Base-by-base conservation (phyloP, 2,797 vertebrate genomes). In the Smutsia gigantea region DNA sequence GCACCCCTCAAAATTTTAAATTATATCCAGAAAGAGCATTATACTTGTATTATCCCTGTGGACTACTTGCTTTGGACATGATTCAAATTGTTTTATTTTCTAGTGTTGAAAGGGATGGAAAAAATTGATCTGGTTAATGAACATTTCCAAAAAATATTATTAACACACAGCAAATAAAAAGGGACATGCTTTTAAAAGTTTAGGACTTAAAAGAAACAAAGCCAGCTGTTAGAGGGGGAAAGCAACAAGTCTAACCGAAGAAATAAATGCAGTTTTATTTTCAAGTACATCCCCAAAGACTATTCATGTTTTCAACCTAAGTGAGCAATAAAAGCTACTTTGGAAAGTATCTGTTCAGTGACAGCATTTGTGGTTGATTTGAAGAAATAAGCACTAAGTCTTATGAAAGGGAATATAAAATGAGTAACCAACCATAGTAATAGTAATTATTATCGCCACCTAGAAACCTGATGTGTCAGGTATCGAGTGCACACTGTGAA, bases 71-170 rank as follows among this genome's bases (percentile, higher is more conserved):
- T 92, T 97, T 96, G 96, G 96, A 97, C 83, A 97, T 93, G 79
- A 97, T 79, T 97, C 94, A 97, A 97, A 93, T 97, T 97, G 96
- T 97, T 97, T 97, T 98, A 93, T 96, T 98, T 97, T 85, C 75
- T 92, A 81, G 93, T 94, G 95, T 94, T 96, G 95, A 98, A 97
- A 97, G 86, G 66, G 77, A 86, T 97, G 75, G 97, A 96, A 98
- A 97, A 97, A 95, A 5, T 85, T 96, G 88, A 98, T 94, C 97
- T 84, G 72, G 46, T 97, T 97, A 97, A 97, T 97, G 97, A 97
- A 97, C 29, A 92, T 96, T 96, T 96, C 96, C 97, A 94, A 97
- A 97, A 97, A 96, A 96, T 87, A 97, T 94, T 87, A 97, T 94
- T 96, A 96, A 91, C 95, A 96, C n/a, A 93, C 49, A 97, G 87